A percentile compares a stretch with the other conserved stretches of the same genome.
phyloP scores from a whole-genome alignment of 1,140 invertebrate species.

The Prorops nasuta region DNA sequence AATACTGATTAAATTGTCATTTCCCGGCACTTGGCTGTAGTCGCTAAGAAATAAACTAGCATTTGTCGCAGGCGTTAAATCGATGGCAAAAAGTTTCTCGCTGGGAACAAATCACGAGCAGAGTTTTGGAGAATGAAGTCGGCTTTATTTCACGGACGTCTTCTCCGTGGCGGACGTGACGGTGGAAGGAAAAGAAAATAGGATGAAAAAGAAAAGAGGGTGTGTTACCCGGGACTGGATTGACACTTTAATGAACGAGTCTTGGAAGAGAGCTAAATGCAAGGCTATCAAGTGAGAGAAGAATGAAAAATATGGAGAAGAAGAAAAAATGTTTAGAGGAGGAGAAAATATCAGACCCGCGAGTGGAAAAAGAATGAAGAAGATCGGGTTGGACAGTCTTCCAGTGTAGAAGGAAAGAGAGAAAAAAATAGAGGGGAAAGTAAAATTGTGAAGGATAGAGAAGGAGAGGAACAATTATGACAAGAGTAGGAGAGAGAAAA shows the following conservation, averaged over 20 bases:
- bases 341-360: too few species aligned
- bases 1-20: too few species aligned
- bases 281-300: constrained; percentile 45
- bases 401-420: too few species aligned
- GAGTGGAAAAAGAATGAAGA: too few species aligned
- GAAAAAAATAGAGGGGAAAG: too few species aligned
- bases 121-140: constrained; percentile 11
- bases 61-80: neutral
- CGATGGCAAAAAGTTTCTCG: neutral
- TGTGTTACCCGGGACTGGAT: constrained; percentile 36
- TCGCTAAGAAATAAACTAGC: too few species aligned
- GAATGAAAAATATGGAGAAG: constrained; percentile 17
- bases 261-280: too few species aligned
- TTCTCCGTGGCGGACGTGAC: constrained; percentile 15
- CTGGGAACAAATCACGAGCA: neutral
- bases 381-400: too few species aligned
- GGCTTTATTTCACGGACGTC: constrained; percentile 31
- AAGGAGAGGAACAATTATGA: too few species aligned
- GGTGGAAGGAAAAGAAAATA: neutral
- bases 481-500: too few species aligned
- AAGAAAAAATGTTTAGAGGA: constrained; percentile 13
- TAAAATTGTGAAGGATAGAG: too few species aligned
- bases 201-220: constrained; percentile 11
- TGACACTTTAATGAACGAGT: constrained; percentile 50
- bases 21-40: too few species aligned